Conservation (phyloP, 2,797 vertebrate genomes). For the Fistularia commersonii region DNA sequence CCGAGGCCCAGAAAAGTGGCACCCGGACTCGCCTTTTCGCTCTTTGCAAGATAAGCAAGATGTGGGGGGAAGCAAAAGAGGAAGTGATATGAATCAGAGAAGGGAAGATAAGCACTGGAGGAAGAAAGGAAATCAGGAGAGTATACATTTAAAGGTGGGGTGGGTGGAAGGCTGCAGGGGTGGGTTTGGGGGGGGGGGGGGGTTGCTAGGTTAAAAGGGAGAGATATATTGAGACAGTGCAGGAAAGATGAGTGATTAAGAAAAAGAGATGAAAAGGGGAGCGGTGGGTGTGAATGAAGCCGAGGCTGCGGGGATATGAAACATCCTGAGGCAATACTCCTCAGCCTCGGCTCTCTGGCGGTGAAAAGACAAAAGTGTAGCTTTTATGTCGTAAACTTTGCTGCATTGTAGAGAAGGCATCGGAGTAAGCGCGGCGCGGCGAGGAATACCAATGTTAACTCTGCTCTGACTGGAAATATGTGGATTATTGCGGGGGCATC, state of each 20-base stretch:
- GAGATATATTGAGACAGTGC: conserved; percentile 33
- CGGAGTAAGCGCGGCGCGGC: conserved; percentile 29
- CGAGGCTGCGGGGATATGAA: conserved; percentile 62
- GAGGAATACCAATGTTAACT: conserved; percentile 67
- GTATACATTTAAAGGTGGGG: conserved; percentile 18
- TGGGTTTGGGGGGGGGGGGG: conserved; percentile 12
- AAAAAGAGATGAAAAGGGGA: conserved; percentile 48
- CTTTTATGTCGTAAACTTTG: conserved; percentile 68
- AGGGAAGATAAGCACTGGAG: conserved; percentile 3
- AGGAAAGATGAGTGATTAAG: conserved; percentile 57
- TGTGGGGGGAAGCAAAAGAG: not conserved
- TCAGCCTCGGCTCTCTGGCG: conserved; percentile 55
- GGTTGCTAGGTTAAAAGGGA: conserved; percentile 27
- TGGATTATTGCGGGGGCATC: conserved; percentile 27
- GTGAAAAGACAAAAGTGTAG: conserved; percentile 56
- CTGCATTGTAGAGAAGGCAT: conserved; percentile 50
- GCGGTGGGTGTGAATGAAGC: conserved; percentile 35
- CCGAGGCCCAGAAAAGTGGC: conserved; percentile 28
- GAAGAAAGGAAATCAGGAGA: conserved; percentile 2
- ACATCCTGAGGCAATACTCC: conserved; percentile 69
- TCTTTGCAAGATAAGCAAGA: conserved; percentile 12
- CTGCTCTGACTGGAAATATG: conserved; percentile 39
- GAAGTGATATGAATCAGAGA: conserved; percentile 3
- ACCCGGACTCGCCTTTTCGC: conserved; percentile 16
- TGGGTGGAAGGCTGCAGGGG: conserved; percentile 7